Percentiles rank a stretch among this genome's conserved stretches.
These are phyloP conservation scores for Leptinotarsa tumamoca DNA, from an alignment of 2,888 invertebrate species.

Conservation along the genomic window DNA sequence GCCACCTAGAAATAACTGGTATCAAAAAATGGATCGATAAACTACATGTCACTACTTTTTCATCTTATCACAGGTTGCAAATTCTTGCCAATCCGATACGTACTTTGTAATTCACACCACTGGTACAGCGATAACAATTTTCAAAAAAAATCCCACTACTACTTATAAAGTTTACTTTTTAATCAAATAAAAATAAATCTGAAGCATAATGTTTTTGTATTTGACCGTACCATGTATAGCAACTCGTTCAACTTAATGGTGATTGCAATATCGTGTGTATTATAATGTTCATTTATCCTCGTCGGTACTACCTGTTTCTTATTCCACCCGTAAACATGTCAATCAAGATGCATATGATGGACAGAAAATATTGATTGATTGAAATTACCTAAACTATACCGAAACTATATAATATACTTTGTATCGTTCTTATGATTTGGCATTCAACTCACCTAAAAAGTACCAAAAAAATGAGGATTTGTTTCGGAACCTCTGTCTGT, in stretches of 20 bases:
- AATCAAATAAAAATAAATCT: conserved; percentile 7
- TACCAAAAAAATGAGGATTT: too few species aligned
- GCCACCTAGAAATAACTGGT: conserved; percentile 1
- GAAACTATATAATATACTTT: too few species aligned
- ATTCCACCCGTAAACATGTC: too few species aligned
- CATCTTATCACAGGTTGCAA: background rate
- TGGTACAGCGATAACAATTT: background rate
- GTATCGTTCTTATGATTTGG: too few species aligned
- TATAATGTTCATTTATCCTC: background rate
- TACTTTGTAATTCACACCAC: background rate
- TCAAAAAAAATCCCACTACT: background rate
- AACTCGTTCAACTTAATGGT: conserved; percentile 2
- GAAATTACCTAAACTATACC: too few species aligned
- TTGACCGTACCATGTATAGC: background rate
- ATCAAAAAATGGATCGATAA: background rate
- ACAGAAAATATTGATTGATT: too few species aligned
- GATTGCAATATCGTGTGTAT: conserved; percentile 4
- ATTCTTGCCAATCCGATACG: background rate
- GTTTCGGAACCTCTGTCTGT: too few species aligned
- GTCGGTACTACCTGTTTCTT: background rate
- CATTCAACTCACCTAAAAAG: too few species aligned
- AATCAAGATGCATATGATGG: background rate
- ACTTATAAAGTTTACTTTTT: background rate
- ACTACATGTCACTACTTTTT: background rate
- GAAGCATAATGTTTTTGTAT: background rate